Evolutionary conservation across 2,888 invertebrate species (phyloP).

Genomic region (Rambutsinella grinnellia): DNA sequence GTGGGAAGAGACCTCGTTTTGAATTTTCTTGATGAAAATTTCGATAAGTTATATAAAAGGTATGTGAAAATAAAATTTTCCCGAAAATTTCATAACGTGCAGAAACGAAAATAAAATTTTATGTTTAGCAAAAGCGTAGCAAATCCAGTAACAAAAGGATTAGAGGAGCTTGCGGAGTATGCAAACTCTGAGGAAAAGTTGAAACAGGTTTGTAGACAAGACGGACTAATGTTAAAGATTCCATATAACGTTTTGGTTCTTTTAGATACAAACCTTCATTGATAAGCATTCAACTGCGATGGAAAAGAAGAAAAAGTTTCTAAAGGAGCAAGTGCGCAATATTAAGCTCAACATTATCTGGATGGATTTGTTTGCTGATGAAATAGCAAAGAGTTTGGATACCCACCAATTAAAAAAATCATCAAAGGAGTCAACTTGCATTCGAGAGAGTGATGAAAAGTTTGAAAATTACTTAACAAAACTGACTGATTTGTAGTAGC

Average conservation of each 20-base stretch:
- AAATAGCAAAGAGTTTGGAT: conserved; percentile 2
- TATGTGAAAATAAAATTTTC: conserved; percentile 4
- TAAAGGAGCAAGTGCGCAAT: conserved; percentile 37
- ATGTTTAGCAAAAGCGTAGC: conserved; percentile 44
- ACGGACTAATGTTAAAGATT: no score
- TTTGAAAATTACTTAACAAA: no score
- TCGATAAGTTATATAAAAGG: conserved; percentile 53
- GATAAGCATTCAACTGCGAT: conserved; percentile 22
- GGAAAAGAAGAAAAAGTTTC: conserved; percentile 36
- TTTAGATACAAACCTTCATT: conserved; percentile 49
- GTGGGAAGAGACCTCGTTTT: conserved; percentile 27
- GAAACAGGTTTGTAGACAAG: conserved; percentile 27
- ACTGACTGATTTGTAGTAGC: no score
- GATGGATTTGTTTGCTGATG: conserved; percentile 38
- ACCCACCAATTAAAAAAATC: background rate
- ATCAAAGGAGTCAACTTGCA: background rate
- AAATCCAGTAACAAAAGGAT: conserved; percentile 51
- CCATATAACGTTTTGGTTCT: no score
- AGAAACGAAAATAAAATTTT: no score
- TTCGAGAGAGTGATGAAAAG: no score
- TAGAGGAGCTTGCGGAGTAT: conserved; percentile 31
- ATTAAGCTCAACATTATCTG: conserved; percentile 44
- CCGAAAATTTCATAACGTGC: background rate
- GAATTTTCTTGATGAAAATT: conserved; percentile 43
- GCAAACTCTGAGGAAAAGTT: conserved; percentile 27